Percentiles rank a stretch among this genome's conserved stretches.
phyloP scores from a whole-genome alignment of 1,140 invertebrate species.

The Sminthurinus signatus region DNA sequence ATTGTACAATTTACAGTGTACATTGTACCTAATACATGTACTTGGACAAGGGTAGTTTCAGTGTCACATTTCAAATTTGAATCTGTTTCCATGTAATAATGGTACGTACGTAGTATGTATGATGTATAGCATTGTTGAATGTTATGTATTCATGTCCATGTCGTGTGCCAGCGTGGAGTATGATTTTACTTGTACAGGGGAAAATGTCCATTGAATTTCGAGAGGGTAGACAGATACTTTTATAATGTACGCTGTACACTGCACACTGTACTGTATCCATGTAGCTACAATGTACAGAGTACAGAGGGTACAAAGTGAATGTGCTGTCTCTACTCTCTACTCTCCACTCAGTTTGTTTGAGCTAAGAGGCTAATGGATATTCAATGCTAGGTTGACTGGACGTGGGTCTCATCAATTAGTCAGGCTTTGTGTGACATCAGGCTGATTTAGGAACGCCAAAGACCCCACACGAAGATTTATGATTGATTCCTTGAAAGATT shows the following conservation, averaged over 20 bases:
- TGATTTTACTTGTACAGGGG: no score
- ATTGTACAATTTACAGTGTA: no score
- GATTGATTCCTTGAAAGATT: slow-evolving; percentile 31
- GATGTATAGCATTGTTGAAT: no score
- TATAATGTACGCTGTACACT: not conserved
- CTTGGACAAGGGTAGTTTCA: no score
- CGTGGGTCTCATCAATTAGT: slow-evolving; percentile 36
- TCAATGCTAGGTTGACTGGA: slow-evolving; percentile 24
- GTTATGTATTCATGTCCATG: no score
- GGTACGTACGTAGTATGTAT: no score
- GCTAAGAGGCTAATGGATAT: slow-evolving; percentile 23
- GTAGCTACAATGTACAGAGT: not conserved
- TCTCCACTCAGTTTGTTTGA: not conserved
- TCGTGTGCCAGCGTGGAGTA: no score
- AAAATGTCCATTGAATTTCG: no score
- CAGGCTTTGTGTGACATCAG: slow-evolving; percentile 29
- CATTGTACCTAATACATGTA: no score
- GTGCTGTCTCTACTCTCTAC: not conserved
- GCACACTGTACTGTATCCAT: no score
- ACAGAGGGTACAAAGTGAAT: not conserved
- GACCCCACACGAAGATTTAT: slow-evolving; percentile 41
- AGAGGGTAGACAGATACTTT: not conserved
- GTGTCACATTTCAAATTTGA: no score
- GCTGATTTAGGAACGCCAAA: slow-evolving; percentile 20
- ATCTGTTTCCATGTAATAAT: no score